phyloP scores from a whole-genome alignment of 2,113 vertebrate species.

The Tauraco erythrolophus region DNA sequence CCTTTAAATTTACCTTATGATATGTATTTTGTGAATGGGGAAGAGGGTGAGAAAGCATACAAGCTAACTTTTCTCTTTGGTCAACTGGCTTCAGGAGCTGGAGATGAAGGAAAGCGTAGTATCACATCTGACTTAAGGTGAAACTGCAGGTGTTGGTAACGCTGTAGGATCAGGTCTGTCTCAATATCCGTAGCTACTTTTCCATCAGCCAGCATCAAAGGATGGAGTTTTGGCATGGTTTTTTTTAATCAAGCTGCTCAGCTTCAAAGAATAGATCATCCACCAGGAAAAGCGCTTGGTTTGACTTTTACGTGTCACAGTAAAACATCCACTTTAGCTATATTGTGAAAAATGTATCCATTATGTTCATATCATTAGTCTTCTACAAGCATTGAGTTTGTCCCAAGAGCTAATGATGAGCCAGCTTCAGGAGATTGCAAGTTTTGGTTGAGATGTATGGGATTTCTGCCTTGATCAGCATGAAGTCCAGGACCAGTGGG shows the following conservation, averaged over 20 bases:
- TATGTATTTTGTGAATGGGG: background rate
- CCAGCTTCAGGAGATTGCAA: background rate
- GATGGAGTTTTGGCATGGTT: background rate
- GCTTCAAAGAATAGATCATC: background rate
- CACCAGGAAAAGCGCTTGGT: slow-evolving; percentile 4
- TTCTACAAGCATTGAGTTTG: background rate
- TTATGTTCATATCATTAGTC: background rate
- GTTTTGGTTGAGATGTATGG: background rate
- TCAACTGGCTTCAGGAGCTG: background rate
- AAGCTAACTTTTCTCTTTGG: background rate
- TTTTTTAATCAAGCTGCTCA: background rate
- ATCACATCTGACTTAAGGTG: background rate
- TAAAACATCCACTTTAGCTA: background rate
- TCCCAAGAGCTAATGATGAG: background rate
- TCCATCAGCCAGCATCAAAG: background rate
- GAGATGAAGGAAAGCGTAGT: background rate
- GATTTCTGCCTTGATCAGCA: background rate
- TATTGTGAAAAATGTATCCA: slow-evolving; percentile 15
- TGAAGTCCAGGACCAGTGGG: background rate
- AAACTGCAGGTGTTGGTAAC: background rate
- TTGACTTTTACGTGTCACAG: background rate
- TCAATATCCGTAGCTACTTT: background rate
- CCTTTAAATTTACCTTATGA: background rate
- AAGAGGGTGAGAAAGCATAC: background rate
- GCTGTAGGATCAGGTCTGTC: background rate